phyloP scores from a whole-genome alignment of 2,888 invertebrate species.

The Drosophila suboccidentalis region DNA sequence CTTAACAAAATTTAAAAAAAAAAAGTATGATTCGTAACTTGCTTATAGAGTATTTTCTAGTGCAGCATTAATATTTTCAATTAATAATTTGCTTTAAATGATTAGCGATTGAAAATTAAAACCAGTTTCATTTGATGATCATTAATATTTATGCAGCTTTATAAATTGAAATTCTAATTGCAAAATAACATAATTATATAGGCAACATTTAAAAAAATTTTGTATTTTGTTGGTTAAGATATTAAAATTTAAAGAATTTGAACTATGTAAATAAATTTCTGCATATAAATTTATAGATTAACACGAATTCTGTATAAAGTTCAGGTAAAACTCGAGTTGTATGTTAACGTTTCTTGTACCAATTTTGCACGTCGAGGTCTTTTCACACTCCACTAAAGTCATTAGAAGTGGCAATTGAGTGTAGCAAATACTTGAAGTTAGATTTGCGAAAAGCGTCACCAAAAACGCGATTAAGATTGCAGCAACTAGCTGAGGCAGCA shows the following conservation, averaged over 20 bases:
- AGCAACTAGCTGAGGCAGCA: constrained; percentile 43
- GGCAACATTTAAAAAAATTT: too few relatives aligned
- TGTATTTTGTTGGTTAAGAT: too few relatives aligned
- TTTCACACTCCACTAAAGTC: constrained; percentile 22
- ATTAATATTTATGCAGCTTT: neutral
- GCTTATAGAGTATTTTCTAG: too few relatives aligned
- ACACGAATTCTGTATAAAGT: neutral
- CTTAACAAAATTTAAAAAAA: neutral
- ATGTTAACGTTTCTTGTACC: constrained; percentile 1
- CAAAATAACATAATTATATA: too few relatives aligned
- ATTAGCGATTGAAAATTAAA: too few relatives aligned
- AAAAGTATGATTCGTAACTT: too few relatives aligned
- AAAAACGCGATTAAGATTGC: constrained; percentile 60
- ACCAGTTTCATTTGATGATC: neutral
- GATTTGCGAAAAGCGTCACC: constrained; percentile 39
- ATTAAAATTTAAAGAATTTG: too few relatives aligned
- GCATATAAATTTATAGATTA: neutral
- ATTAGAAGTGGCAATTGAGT: constrained; percentile 45
- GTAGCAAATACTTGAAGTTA: constrained; percentile 10
- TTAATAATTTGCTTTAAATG: too few relatives aligned
- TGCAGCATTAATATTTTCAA: too few relatives aligned
- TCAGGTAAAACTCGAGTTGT: neutral
- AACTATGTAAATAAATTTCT: too few relatives aligned
- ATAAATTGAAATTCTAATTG: neutral
- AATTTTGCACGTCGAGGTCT: constrained; percentile 17